Evolutionary conservation across 2,888 invertebrate genomes (phyloP), one percentile per base, ranked within the genome.

Genomic region (Cryptocephalus moraei): DNA sequence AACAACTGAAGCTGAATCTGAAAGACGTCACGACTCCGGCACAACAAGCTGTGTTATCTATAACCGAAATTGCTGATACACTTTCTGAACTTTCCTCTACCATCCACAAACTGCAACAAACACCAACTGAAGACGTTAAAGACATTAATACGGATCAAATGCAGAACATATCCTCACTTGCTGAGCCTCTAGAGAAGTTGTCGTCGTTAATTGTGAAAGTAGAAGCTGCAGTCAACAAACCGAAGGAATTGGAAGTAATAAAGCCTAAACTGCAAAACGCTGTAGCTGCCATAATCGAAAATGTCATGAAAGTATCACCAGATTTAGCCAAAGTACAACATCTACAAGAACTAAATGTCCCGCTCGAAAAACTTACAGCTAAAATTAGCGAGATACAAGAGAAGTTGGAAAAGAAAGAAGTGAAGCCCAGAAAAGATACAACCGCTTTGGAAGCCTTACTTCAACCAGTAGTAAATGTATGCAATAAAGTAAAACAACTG

Each of bases 161-260:
- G 22, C 41, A 46, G 32, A 42, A 45, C 10, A 44, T 57, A 31
- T 46, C 50, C 32, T 33, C 43, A 32, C 33, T 58, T 8, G 44
- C 45, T 22, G 45, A 51, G 39, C 58, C 60, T 8, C 42, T 62
- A 22, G 47, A 56, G 50, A 54, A 53, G 47, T 41, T 63, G 14
- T 43, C 50, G 42, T 53, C 50, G 22, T 22, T 52, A 12, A n/a
- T 44, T 2, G 52, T 54, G 38, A 49, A 56, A 43, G 52, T 49
- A 12, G 51, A 53, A 42, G 49, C 54, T 13, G 43, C 33, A 13
- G 38, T 55, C 13, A 34, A 48, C 32, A 53, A 52, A 47, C 51
- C 48, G 41, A 47, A 49, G 43, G 31, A 49, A 8, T 10, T 42
- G 8, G 44, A 49, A 45, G 2, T 44, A 33, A 33, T 48, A 12